These are phyloP conservation scores for Aurelia aurita DNA, from an alignment of 30 jellyfish, hydroid and myxozoan genomes.

Conservation along the genomic window DNA sequence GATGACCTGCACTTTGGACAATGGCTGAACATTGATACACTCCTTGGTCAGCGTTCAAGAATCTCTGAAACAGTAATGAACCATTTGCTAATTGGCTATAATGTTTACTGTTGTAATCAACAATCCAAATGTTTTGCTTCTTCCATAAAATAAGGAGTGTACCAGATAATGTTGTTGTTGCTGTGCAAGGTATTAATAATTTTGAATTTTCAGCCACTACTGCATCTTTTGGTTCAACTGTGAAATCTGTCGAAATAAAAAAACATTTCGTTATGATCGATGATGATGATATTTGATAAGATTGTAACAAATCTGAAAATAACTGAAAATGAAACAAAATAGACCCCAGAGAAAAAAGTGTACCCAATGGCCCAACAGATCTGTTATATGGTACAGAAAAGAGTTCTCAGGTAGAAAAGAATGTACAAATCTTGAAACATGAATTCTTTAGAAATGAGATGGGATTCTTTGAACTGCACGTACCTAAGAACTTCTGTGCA, in stretches of 20 bases:
- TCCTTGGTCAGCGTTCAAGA: constrained; percentile 72
- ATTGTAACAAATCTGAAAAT: no score
- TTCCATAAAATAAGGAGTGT: constrained; percentile 69
- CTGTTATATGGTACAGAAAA: no score
- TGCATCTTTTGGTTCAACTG: constrained; percentile 40
- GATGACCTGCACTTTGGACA: constrained; percentile 24
- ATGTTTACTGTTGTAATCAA: constrained; percentile 62
- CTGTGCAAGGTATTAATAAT: constrained; percentile 60
- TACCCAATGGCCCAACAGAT: no score
- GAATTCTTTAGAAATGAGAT: no score
- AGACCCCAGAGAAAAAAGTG: no score
- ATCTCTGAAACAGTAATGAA: constrained; percentile 53
- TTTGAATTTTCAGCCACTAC: constrained; percentile 49
- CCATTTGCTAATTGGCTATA: constrained; percentile 61
- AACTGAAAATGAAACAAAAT: no score
- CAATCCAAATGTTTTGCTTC: constrained; percentile 63
- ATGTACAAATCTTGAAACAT: no score
- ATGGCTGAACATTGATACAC: constrained; percentile 76
- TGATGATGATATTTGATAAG: not conserved
- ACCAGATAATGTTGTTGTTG: constrained; percentile 57
- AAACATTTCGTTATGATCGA: not conserved
- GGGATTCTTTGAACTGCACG: no score
- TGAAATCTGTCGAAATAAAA: constrained; percentile 6
- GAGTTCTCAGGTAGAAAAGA: no score
- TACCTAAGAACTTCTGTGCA: no score